Percentiles rank a stretch among this genome's conserved stretches.
phyloP scores from a whole-genome alignment of 2,888 invertebrate species.

The Hirtodrosophila alboralis region DNA sequence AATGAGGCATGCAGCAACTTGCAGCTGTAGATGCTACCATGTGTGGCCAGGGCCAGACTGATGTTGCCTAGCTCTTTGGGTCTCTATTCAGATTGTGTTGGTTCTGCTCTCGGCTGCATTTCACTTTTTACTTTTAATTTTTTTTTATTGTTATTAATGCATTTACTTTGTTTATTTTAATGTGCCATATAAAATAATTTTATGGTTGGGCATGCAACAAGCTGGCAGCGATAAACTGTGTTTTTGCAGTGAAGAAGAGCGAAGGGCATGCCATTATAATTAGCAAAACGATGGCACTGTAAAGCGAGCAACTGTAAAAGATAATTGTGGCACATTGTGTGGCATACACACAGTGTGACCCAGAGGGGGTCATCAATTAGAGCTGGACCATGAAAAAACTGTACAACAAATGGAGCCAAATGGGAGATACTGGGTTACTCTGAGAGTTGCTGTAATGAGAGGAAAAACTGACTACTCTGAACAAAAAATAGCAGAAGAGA shows the following conservation, averaged over 20 bases:
- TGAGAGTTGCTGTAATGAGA: no score
- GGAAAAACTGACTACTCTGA: no score
- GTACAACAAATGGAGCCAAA: conserved; percentile 23
- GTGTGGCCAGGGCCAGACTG: conserved; percentile 9
- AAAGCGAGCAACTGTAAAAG: conserved; percentile 51
- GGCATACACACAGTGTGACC: conserved; percentile 36
- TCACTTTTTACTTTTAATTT: conserved; percentile 21
- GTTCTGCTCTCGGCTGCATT: conserved; percentile 15
- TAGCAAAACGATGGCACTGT: conserved; percentile 58
- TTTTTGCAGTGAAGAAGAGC: not conserved
- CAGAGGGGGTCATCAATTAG: conserved; percentile 36
- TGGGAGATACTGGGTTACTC: not conserved
- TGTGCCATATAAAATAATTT: conserved; percentile 76
- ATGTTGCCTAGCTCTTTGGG: not conserved
- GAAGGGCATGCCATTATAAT: conserved; percentile 48
- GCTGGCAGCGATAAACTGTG: conserved; percentile 42
- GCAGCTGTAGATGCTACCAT: conserved; percentile 19
- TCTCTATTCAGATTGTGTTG: not conserved
- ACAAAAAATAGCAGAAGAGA: no score
- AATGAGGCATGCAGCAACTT: conserved; percentile 29
- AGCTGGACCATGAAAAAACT: conserved; percentile 22
- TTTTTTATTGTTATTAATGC: no score
- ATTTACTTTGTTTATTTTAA: conserved; percentile 60
- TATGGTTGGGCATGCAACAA: conserved; percentile 63
- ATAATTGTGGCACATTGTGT: conserved; percentile 56